Evolutionary conservation across 1,140 invertebrate genomes (phyloP), one percentile per base, ranked within the genome.

Genomic region (Solenopsis invicta): DNA sequence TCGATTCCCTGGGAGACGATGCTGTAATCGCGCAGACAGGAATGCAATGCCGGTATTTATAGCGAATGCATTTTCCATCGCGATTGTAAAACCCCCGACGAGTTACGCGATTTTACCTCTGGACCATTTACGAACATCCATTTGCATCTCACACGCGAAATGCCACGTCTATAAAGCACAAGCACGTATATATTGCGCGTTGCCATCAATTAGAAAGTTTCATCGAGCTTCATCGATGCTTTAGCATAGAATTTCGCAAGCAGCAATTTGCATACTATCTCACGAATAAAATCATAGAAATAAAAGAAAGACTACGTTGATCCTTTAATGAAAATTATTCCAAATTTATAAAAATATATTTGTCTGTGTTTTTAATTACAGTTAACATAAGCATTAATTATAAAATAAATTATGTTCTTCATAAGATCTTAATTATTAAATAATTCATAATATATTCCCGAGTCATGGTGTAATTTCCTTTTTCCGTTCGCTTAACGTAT

Each of bases 171-270:
- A 45, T 81, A 41, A 71, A 54, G n/a, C 34, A 21, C 56, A 29
- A 45, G 74, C 41, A 77, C 34, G 48, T 54, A 69, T 77, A 64
- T 64, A 64, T 69, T 24, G 66, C 64, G 24, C 45, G 12, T 54
- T 52, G 64, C 45, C 34, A 81, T 81, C 29, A 69, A 81, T 81
- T 69, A 81, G 48, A 2, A 54, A 81, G 48, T 81, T 71, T 48
- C 48, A 81, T 71, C 64, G 64, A 41, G 48, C 45, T 71, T 48
- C 16, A 81, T 54, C 45, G 61, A 48, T 5, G 59, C 61, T 78
- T 52, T 71, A 71, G 24, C 16, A 29, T 34, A 34, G 13, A 37
- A 54, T 81, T 81, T 69, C 45, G 34, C n/a, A 71, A 41, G 48
- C 77, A 54, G 54, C 54, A 69, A 37, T 81, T 81, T 81, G 34